Evolutionary conservation across 2,888 invertebrate genomes (phyloP).

Genomic region (Lepeophtheirus nordmannii): DNA sequence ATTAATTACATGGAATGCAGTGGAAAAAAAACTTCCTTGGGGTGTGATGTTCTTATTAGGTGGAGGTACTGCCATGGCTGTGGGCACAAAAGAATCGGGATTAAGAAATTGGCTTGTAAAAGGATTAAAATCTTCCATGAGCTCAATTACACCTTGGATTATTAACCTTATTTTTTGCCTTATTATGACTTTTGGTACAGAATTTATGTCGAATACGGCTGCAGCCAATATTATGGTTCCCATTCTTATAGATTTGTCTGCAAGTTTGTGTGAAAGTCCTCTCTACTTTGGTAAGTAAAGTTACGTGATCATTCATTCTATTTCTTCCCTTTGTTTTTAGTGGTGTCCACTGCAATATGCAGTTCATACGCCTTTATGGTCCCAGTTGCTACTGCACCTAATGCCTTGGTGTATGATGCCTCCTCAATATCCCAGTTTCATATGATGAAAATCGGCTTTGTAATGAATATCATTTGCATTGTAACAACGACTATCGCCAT

Average conservation of each 20-base stretch:
- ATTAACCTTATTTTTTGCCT: slow-evolving; percentile 5
- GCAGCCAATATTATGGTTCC: slow-evolving; percentile 74
- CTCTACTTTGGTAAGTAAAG: not conserved
- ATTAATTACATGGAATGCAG: not conserved
- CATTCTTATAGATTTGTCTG: slow-evolving; percentile 50
- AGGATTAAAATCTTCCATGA: not conserved
- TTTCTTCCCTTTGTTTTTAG: not conserved
- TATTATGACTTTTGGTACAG: slow-evolving; percentile 32
- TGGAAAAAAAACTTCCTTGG: slow-evolving; percentile 68
- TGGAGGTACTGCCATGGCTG: slow-evolving; percentile 79
- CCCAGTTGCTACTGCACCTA: slow-evolving; percentile 86
- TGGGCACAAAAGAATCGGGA: slow-evolving; percentile 62
- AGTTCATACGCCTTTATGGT: slow-evolving; percentile 80
- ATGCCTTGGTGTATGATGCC: slow-evolving; percentile 75
- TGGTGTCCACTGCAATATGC: slow-evolving; percentile 71
- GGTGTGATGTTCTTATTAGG: slow-evolving; percentile 70
- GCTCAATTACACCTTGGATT: slow-evolving; percentile 36
- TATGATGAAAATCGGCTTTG: slow-evolving; percentile 56
- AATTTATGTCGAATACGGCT: slow-evolving; percentile 77
- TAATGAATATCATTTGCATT: slow-evolving; percentile 57
- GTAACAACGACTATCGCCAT: slow-evolving; percentile 52
- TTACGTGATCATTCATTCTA: not conserved
- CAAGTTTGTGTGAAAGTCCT: slow-evolving; percentile 3
- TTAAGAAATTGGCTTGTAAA: slow-evolving; percentile 55
- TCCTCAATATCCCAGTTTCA: slow-evolving; percentile 52